Evolutionary conservation across 2,113 vertebrate species (phyloP).

Genomic region (Salvelinus sp.): DNA sequence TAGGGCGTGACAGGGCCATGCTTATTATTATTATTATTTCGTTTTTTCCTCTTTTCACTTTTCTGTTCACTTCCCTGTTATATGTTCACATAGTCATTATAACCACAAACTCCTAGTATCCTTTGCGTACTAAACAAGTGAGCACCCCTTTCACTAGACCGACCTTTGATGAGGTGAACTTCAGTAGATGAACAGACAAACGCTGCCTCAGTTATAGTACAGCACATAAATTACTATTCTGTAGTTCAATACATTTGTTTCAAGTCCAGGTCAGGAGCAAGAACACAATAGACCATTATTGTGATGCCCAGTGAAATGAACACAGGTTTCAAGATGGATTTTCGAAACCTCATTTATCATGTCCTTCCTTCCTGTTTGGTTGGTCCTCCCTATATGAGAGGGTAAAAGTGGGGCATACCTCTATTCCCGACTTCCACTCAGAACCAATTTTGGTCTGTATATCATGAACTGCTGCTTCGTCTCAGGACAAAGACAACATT

Average conservation of each 20-base stretch:
- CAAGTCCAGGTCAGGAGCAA: not conserved
- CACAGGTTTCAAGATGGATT: constrained; percentile 31
- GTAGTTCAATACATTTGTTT: not conserved
- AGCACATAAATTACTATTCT: constrained; percentile 43
- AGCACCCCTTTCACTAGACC: constrained; percentile 33
- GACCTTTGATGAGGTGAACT: constrained; percentile 55
- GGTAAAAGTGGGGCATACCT: too few relatives aligned
- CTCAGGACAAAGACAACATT: not conserved
- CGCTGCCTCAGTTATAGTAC: constrained; percentile 27
- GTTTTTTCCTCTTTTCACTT: too few relatives aligned
- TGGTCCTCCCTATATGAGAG: not conserved
- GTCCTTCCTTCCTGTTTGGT: constrained; percentile 26
- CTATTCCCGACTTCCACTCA: too few relatives aligned
- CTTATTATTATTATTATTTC: too few relatives aligned
- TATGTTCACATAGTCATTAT: too few relatives aligned
- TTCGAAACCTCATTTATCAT: constrained; percentile 40
- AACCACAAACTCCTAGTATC: constrained; percentile 7
- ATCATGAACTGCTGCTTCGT: not conserved
- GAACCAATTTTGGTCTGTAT: not conserved
- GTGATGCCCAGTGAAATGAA: constrained; percentile 51
- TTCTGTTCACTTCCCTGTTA: too few relatives aligned
- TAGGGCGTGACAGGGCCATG: too few relatives aligned
- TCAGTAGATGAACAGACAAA: constrained; percentile 43
- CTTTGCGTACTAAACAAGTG: constrained; percentile 53
- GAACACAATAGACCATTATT: constrained; percentile 25